Conservation (phyloP, 2,113 vertebrate genomes). For the Heterotis niloticus region DNA sequence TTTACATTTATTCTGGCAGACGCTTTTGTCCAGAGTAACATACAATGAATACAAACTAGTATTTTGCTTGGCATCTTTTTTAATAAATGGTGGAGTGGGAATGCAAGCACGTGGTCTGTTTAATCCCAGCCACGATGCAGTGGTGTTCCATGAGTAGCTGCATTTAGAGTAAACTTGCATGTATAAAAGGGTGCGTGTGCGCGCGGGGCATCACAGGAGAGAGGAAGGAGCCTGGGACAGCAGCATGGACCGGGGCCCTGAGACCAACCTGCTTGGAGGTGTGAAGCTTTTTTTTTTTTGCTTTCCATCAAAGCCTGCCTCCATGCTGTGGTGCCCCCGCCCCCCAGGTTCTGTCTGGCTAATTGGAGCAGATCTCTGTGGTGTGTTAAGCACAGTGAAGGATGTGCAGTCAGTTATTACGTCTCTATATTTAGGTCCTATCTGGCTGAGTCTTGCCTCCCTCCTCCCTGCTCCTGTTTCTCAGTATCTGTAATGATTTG, state of each 20-base stretch:
- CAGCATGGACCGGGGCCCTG: no score
- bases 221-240: not conserved
- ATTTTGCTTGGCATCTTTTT: no score
- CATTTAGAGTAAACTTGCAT: no score
- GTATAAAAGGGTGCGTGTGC: not conserved
- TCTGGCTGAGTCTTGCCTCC: not conserved
- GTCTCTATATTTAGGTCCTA: slow-evolving; percentile 16
- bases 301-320: not conserved
- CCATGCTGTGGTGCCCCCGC: not conserved
- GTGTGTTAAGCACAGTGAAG: not conserved
- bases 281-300: no score
- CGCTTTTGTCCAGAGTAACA: no score
- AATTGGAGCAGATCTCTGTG: slow-evolving; percentile 18
- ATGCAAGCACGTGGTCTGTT: no score
- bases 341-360: not conserved
- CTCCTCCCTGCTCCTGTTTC: not conserved
- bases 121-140: no score
- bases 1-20: no score
- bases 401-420: not conserved
- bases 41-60: no score
- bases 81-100: no score
- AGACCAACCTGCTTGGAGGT: no score
- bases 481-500: not conserved
- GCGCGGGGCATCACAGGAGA: not conserved
- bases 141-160: no score